Percentiles rank a stretch among this genome's conserved stretches.
These are phyloP conservation scores for Thera obeliscata DNA, from an alignment of 2,888 invertebrate species.

Conservation along the genomic window DNA sequence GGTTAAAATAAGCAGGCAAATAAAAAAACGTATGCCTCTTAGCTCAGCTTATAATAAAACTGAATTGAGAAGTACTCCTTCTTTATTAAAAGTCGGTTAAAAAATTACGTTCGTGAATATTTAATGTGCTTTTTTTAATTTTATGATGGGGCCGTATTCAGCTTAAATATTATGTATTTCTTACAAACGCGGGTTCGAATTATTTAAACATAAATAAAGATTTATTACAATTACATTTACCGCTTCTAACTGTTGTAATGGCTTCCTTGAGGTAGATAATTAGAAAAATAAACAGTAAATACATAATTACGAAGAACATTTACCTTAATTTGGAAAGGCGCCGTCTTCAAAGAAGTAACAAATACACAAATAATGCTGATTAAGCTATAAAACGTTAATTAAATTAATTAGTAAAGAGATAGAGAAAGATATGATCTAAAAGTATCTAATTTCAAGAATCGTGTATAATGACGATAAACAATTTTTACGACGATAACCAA, in stretches of 20 bases:
- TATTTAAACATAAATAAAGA: not conserved
- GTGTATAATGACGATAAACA: slow-evolving; percentile 10
- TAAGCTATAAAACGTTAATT: slow-evolving; percentile 13
- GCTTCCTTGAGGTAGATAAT: slow-evolving; percentile 23
- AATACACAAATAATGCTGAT: slow-evolving; percentile 8
- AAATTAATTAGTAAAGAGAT: slow-evolving; percentile 9
- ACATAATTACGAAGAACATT: slow-evolving; percentile 7
- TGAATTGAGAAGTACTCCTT: too few species aligned
- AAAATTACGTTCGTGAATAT: too few species aligned
- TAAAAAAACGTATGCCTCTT: too few species aligned
- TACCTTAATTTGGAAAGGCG: slow-evolving; percentile 12
- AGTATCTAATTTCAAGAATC: not conserved
- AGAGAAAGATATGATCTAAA: slow-evolving; percentile 15
- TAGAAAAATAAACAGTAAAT: slow-evolving; percentile 19
- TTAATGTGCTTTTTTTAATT: too few species aligned
- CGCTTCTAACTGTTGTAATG: slow-evolving; percentile 11
- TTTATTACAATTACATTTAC: slow-evolving; percentile 7
- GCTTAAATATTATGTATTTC: too few species aligned
- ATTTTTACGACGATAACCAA: not conserved
- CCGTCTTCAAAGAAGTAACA: slow-evolving; percentile 2
- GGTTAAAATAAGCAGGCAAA: too few species aligned
- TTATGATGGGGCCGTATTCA: too few species aligned
- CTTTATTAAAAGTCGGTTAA: too few species aligned
- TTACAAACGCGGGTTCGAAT: too few species aligned
- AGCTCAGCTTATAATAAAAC: too few species aligned